Percentiles rank a stretch among this genome's conserved stretches.
These are phyloP conservation scores for Tragelaphus imberbis DNA, from an alignment of 2,113 vertebrate species.

Conservation along the genomic window DNA sequence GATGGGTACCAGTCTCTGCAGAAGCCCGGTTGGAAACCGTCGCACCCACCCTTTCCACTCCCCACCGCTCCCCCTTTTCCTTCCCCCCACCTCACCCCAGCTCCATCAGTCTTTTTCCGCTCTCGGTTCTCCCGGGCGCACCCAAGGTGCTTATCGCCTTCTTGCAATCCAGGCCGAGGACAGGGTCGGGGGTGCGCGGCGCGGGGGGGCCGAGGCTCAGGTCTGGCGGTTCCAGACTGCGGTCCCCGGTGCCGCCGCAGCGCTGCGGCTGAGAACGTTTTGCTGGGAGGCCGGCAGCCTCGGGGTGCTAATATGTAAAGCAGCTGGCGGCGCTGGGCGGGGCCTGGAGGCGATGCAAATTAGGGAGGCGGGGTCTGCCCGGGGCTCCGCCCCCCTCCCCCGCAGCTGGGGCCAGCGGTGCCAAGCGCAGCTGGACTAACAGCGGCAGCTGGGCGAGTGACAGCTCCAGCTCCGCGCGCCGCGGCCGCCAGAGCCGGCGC, in stretches of 20 bases:
- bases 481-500: slow-evolving; percentile 42
- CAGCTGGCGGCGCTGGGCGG: slow-evolving; percentile 52
- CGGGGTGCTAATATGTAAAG: slow-evolving; percentile 43
- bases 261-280: slow-evolving; percentile 28
- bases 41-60: background rate
- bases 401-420: slow-evolving; percentile 80
- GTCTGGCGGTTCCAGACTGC: accelerated
- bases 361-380: background rate
- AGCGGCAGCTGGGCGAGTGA: slow-evolving; percentile 73
- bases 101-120: background rate
- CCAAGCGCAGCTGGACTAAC: slow-evolving; percentile 66
- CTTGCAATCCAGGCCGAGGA: background rate
- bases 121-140: background rate
- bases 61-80: background rate
- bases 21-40: background rate
- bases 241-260: background rate
- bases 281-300: background rate
- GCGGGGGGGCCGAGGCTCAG: background rate
- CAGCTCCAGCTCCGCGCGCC: slow-evolving; percentile 61
- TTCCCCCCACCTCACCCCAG: background rate
- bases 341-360: slow-evolving; percentile 57
- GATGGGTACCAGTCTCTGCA: background rate
- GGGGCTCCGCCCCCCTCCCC: slow-evolving; percentile 64
- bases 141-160: background rate
- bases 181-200: background rate